phyloP scores from a whole-genome alignment of 2,888 invertebrate genomes.

The Sycophila texana region DNA sequence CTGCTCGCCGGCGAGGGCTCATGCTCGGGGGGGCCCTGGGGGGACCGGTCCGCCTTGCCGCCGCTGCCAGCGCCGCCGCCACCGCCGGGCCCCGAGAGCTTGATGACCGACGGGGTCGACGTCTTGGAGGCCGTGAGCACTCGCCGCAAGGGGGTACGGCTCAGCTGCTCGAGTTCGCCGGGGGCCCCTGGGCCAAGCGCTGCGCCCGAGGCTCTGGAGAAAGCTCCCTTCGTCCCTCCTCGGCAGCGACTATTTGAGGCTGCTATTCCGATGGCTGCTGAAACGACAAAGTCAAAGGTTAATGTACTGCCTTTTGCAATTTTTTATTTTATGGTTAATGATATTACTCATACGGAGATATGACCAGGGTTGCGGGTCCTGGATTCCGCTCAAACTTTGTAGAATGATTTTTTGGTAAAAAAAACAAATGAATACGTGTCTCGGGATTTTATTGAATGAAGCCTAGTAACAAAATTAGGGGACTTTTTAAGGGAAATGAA shows the following conservation, averaged over 20 bases:
- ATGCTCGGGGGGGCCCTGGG: conserved; percentile 59
- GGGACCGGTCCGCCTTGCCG: conserved; percentile 60
- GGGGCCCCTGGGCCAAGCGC: neutral
- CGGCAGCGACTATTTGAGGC: conserved; percentile 68
- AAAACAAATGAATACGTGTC: too few relatives aligned
- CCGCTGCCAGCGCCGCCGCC: conserved; percentile 72
- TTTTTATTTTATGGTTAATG: too few relatives aligned
- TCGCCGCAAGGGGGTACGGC: conserved; percentile 40
- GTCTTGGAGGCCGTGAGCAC: conserved; percentile 72
- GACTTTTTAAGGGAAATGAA: too few relatives aligned
- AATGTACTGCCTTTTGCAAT: too few relatives aligned
- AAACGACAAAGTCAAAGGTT: conserved; percentile 59
- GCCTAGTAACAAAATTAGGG: too few relatives aligned
- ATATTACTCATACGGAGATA: too few relatives aligned
- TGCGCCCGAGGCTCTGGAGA: neutral
- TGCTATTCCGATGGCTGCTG: conserved; percentile 67
- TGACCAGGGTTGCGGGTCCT: too few relatives aligned
- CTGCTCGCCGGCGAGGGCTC: conserved; percentile 48
- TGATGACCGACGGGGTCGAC: conserved; percentile 75
- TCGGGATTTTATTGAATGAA: too few relatives aligned
- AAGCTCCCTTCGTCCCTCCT: conserved; percentile 30
- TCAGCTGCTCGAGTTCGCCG: neutral
- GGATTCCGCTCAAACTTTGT: too few relatives aligned
- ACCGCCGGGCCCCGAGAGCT: conserved; percentile 74
- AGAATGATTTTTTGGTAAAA: too few relatives aligned